phyloP scores from a whole-genome alignment of 2,797 vertebrate species.

The Halcyon chelicuti region DNA sequence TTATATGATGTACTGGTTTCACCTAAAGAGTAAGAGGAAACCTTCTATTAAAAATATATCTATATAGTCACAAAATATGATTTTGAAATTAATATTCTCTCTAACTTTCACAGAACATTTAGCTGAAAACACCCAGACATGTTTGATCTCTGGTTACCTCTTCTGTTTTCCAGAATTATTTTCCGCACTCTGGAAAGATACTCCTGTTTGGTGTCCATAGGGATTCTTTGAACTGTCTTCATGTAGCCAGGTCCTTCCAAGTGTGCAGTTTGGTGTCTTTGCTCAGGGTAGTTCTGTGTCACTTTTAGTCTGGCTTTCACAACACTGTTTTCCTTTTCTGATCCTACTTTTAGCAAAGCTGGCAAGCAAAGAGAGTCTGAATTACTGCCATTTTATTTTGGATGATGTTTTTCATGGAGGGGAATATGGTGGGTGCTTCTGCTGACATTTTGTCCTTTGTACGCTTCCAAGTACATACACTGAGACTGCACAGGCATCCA shows the following conservation, averaged over 20 bases:
- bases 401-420: neutral
- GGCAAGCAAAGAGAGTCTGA: neutral
- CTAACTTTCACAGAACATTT: neutral
- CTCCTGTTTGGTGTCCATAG: neutral
- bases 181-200: neutral
- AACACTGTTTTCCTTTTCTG: neutral
- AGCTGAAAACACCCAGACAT: neutral
- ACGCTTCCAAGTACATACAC: neutral
- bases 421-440: neutral
- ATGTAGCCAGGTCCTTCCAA: neutral
- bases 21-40: neutral
- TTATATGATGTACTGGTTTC: neutral
- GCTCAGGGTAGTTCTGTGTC: neutral
- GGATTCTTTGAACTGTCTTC: neutral
- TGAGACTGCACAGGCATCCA: conserved; percentile 27
- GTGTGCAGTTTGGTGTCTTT: neutral
- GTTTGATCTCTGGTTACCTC: neutral
- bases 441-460: conserved; percentile 1
- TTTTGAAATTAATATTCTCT: neutral
- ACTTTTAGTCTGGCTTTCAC: neutral
- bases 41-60: neutral
- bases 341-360: neutral
- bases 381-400: neutral
- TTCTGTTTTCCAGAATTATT: neutral
- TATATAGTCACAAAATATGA: neutral